Evolutionary conservation across 2,888 invertebrate species (phyloP).

Genomic region (Thera britannica): DNA sequence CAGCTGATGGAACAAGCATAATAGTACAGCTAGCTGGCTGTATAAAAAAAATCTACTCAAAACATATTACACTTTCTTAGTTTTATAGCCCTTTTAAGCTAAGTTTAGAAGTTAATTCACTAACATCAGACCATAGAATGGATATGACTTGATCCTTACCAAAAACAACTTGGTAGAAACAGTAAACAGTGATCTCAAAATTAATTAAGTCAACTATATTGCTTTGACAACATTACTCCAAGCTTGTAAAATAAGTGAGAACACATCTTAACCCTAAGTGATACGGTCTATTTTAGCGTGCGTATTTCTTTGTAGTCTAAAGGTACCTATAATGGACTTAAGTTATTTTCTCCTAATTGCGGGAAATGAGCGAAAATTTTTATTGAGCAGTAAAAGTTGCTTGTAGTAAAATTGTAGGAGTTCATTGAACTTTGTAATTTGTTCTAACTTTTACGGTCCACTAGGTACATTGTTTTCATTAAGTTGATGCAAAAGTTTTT

Average conservation of each 20-base stretch:
- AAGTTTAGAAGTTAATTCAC: background rate
- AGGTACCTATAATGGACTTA: constrained; percentile 41
- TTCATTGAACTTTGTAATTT: constrained; percentile 69
- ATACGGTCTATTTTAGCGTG: constrained; percentile 26
- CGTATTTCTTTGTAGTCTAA: constrained; percentile 28
- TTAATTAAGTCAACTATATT: constrained; percentile 63
- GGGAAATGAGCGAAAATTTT: constrained; percentile 74
- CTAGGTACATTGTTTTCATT: constrained; percentile 41
- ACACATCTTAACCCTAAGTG: background rate
- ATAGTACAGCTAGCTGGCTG: too few species aligned
- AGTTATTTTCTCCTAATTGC: constrained; percentile 63
- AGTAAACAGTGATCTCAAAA: constrained; percentile 58
- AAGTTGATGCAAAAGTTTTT: constrained; percentile 38
- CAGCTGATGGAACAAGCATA: too few species aligned
- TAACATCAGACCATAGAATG: background rate
- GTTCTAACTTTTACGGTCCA: constrained; percentile 57
- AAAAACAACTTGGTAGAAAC: constrained; percentile 39
- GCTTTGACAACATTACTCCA: constrained; percentile 49
- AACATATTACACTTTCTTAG: too few species aligned
- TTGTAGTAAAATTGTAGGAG: constrained; percentile 69
- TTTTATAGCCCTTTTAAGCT: background rate
- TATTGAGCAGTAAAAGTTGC: constrained; percentile 70
- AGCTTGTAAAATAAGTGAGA: constrained; percentile 21
- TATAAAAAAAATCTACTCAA: too few species aligned
- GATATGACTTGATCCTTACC: constrained; percentile 14